phyloP scores from a whole-genome alignment of 2,113 vertebrate species.

The Carettochelys insculpta region DNA sequence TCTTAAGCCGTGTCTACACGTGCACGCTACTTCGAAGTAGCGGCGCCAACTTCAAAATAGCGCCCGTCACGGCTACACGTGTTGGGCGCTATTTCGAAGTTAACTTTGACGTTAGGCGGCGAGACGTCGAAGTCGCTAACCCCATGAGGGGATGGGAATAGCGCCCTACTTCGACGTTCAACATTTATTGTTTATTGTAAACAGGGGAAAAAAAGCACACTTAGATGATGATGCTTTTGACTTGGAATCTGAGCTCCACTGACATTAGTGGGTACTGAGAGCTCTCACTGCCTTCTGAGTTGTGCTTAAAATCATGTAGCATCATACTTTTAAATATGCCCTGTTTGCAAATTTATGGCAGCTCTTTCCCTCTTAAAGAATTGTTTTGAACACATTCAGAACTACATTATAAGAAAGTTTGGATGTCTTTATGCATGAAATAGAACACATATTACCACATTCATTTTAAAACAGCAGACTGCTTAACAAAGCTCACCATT shows the following conservation, averaged over 20 bases:
- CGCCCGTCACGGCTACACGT: too few species aligned
- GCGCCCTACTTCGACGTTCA: too few species aligned
- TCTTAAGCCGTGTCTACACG: too few species aligned
- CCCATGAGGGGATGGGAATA: too few species aligned
- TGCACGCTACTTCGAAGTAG: too few species aligned
- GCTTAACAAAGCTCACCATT: not conserved
- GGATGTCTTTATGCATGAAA: not conserved
- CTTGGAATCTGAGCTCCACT: not conserved
- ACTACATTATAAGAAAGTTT: not conserved
- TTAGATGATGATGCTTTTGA: not conserved
- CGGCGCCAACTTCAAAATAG: too few species aligned
- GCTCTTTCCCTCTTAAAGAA: not conserved
- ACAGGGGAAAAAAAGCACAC: not conserved
- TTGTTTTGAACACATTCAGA: not conserved
- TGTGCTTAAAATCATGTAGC: not conserved
- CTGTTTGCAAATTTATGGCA: not conserved
- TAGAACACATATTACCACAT: not conserved
- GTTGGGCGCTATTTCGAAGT: too few species aligned
- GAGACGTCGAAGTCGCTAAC: too few species aligned
- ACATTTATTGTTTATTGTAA: not conserved
- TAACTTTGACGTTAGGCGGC: too few species aligned
- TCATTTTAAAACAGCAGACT: not conserved
- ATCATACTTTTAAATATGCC: not conserved
- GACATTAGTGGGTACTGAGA: not conserved
- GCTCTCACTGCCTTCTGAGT: not conserved